Conservation (phyloP, 2,797 vertebrate species). For the Malacoctenus gilli region DNA sequence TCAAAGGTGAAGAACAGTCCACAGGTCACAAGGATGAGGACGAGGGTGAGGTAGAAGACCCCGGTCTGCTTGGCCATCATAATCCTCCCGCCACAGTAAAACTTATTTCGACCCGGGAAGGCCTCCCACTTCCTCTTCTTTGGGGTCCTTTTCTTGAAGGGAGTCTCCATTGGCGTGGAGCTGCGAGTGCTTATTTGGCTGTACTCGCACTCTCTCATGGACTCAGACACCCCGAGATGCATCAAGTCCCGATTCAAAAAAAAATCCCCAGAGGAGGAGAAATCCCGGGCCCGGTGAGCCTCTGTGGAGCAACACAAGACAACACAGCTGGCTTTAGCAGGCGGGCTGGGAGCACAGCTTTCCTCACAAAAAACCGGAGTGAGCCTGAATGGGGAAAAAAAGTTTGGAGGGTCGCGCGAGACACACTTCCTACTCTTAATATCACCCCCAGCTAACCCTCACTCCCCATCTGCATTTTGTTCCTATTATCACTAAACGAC, state of each 20-base stretch:
- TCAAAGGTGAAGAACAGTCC: constrained; percentile 98
- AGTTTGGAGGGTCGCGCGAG: constrained; percentile 31
- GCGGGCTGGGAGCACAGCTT: too few relatives aligned
- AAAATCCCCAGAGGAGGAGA: constrained; percentile 55
- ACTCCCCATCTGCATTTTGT: too few relatives aligned
- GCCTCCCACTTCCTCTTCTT: constrained; percentile 95
- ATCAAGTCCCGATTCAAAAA: constrained; percentile 81
- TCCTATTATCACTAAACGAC: too few relatives aligned
- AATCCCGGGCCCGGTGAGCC: constrained; percentile 59
- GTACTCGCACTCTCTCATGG: constrained; percentile 97
- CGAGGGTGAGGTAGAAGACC: constrained; percentile 96
- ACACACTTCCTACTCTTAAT: constrained; percentile 46
- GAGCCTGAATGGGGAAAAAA: constrained; percentile 21
- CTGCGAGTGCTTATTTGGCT: constrained; percentile 96
- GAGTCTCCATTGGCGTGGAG: constrained; percentile 97
- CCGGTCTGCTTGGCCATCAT: constrained; percentile 99
- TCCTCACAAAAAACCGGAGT: too few relatives aligned
- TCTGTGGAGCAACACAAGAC: constrained; percentile 62
- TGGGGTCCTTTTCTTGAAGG: constrained; percentile 89
- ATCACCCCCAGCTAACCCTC: neutral
- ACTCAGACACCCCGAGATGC: constrained; percentile 93
- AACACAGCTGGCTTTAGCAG: constrained; percentile 17
- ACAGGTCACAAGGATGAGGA: constrained; percentile 95
- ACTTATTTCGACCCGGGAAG: constrained; percentile 96
- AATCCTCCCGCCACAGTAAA: constrained; percentile 96